Conservation (phyloP, 2,113 vertebrate species). For the Butastur rufipennis region DNA sequence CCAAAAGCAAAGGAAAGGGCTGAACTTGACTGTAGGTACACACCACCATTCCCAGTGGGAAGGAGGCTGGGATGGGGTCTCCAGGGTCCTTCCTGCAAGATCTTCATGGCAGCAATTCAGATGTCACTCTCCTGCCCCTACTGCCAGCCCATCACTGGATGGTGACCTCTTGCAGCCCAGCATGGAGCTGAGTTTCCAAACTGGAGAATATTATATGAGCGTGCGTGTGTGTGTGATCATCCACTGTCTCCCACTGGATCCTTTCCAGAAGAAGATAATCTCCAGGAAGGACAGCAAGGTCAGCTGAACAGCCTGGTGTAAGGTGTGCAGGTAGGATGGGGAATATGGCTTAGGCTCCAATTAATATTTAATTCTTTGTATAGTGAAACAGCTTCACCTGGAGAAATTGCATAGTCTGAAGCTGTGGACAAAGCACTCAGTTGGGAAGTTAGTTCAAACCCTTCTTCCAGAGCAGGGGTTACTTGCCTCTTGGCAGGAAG, state of each 20-base stretch:
- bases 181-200: neutral
- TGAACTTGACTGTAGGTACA: neutral
- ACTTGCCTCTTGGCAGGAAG: neutral
- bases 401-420: neutral
- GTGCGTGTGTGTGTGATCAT: neutral
- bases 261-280: neutral
- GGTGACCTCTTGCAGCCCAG: neutral
- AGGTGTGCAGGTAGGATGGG: neutral
- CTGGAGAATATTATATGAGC: neutral
- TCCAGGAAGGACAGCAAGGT: neutral
- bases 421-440: neutral
- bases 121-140: accelerated
- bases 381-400: neutral
- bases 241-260: neutral
- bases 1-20: neutral
- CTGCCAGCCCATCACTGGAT: neutral
- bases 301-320: neutral
- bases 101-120: neutral
- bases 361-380: neutral
- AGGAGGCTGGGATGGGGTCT: neutral
- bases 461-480: neutral
- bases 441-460: neutral
- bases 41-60: neutral
- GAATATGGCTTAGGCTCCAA: neutral
- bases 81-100: neutral